These are phyloP conservation scores for Crocallis elinguaria DNA, from an alignment of 2,888 invertebrate species.

Conservation along the genomic window DNA sequence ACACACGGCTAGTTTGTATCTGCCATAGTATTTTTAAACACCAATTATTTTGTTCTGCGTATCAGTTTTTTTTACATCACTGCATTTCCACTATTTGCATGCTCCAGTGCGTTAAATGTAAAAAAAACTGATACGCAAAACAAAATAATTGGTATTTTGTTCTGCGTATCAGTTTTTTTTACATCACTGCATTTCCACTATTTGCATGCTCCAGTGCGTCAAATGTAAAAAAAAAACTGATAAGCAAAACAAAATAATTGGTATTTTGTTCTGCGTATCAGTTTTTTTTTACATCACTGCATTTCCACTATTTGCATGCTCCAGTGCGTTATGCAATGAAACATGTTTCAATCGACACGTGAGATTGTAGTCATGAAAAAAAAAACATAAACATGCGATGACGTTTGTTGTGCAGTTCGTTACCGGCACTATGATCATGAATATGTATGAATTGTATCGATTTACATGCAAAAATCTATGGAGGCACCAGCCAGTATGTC, in stretches of 20 bases:
- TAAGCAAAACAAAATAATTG: too few relatives aligned
- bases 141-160: too few relatives aligned
- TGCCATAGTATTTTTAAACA: too few relatives aligned
- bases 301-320: conserved; percentile 3
- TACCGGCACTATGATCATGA: conserved; percentile 48
- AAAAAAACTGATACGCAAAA: too few relatives aligned
- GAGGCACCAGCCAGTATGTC: conserved; percentile 21
- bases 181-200: background rate
- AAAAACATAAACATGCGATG: conserved; percentile 20
- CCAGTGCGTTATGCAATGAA: conserved; percentile 1
- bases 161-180: background rate
- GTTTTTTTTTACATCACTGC: too few relatives aligned
- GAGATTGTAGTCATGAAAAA: conserved; percentile 4
- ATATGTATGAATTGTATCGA: conserved; percentile 52
- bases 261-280: background rate
- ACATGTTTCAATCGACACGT: conserved; percentile 1
- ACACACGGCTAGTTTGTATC: too few relatives aligned
- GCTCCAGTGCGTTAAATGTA: conserved; percentile 1
- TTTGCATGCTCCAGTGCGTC: conserved; percentile 5
- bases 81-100: conserved; percentile 2
- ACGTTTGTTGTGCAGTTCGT: conserved; percentile 45
- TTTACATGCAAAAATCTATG: background rate
- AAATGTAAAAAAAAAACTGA: too few relatives aligned
- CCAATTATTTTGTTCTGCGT: background rate
- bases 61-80: too few relatives aligned